Base-by-base conservation (phyloP, 2,797 vertebrate genomes). In the Gobionotothen gibberifrons region DNA sequence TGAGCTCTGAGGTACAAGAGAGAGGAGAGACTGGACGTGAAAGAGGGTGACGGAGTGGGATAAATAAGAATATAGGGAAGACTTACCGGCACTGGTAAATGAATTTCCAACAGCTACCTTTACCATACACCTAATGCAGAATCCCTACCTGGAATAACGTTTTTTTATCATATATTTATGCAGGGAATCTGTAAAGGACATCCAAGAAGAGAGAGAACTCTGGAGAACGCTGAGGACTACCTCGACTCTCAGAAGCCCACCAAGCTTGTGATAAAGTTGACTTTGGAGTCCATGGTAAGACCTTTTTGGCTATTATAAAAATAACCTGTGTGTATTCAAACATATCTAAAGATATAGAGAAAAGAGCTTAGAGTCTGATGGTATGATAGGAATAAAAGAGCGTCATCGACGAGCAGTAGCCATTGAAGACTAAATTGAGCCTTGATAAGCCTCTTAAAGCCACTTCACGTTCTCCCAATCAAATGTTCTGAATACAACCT, bases 391-490 rank as follows among this genome's bases (percentile, higher is more conserved):
- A 32, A 61, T 67, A 29, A 55, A 65, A 69, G 57, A 62, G 69
- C 59, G 60, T 26, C 26, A 22, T 1, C 53, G 68, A 22, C 40
- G 76, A 80, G 84, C 74, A 36, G 78, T 57, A 68, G 74, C 62
- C 61, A 29, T 47, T 60, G 60, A 5, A 49, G 76, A 29, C 64
- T 26, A 69, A 65, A 75, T 55, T 89, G 87, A 92, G 74, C 85
- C 69, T 53, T 7, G 59, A 80, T 93, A 89, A 94, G 82, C 89
- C 85, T 84, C 86, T 92, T 87, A 85, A 83, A 90, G 80, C 75
- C 73, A 82, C 86, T 88, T 90, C 81, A 78, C 71, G 72, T 79
- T 55, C 54, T 48, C 73, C 62, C 85, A 78, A 86, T 89, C 81
- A 87, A 69, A 83, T 72, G 79, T 83, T 81, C 79, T 48, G 60